Conservation (phyloP, 2,888 invertebrate species). For the Achlya flavicornis region DNA sequence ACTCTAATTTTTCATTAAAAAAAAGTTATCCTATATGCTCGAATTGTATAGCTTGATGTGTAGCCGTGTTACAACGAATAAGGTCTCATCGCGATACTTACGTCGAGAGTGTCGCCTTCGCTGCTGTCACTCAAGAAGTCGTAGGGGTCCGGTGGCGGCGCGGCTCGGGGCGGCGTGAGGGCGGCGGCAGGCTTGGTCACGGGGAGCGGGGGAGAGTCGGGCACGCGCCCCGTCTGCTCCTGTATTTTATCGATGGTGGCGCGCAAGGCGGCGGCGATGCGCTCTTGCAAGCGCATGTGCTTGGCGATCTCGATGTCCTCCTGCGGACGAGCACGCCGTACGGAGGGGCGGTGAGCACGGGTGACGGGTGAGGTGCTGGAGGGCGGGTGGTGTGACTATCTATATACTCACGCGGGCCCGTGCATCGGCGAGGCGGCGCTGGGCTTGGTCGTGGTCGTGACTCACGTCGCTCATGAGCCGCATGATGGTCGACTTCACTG, state of each 20-base stretch:
- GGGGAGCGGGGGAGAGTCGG: constrained; percentile 25
- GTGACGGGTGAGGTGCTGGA: constrained; percentile 3
- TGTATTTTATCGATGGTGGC: constrained; percentile 65
- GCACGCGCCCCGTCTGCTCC: constrained; percentile 50
- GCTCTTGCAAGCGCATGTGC: constrained; percentile 58
- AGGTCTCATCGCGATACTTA: constrained; percentile 8
- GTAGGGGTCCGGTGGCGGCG: constrained; percentile 12
- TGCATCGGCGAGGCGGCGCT: constrained; percentile 22
- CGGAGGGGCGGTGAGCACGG: background rate
- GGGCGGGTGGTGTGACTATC: background rate
- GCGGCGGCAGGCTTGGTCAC: constrained; percentile 16
- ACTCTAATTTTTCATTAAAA: no score
- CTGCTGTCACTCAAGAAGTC: constrained; percentile 28
- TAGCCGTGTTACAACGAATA: background rate
- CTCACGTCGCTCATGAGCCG: constrained; percentile 53
- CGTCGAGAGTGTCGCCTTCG: constrained; percentile 23
- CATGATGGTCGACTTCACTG: constrained; percentile 42
- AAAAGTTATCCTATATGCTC: no score
- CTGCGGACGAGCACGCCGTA: constrained; percentile 27
- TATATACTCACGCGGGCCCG: background rate
- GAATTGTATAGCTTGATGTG: no score
- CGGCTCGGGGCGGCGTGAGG: no score
- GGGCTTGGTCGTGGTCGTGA: constrained; percentile 26
- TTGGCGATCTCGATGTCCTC: constrained; percentile 52
- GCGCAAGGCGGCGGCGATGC: constrained; percentile 53